Evolutionary conservation across 2,888 invertebrate genomes (phyloP), one percentile per base, ranked within the genome.

Genomic region (Odontocolon sp.): DNA sequence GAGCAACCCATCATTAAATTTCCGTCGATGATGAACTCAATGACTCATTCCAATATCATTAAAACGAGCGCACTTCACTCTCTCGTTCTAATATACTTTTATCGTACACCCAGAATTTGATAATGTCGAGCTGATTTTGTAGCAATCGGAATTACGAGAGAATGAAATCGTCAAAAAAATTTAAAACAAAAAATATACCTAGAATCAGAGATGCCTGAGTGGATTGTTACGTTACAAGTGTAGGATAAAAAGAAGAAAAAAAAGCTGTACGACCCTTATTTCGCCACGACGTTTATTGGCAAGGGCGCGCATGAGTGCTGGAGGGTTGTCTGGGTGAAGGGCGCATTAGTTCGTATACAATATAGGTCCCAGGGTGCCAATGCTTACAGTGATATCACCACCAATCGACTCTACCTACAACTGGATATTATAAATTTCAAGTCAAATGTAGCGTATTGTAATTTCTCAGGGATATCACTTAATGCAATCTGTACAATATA

Each of bases 361-460:
- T 87, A 89, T 88, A 83, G 88, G 87, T 88, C 89, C 88, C 89
- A 81, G 83, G 88, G 86, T 86, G 85, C 78, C 80, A 85, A 83
- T 77, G 72, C 28, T 45, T 45, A 56, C 56, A 45, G 33, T 86
- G 83, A 82, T 82, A 77, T 82, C 78, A 74, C 81, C 83, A 79
- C 81, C 83, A 79, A 82, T 84, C 81, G 80, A 73, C 71, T 54
- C 64, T 67, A 40, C 61, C 61, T 66, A 23, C 26, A 36, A 18
- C 14, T 69, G 82, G 83, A 85, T 86, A 89, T 89, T 90, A 89
- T 89, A 90, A 90, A 89, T 90, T 89, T 85, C 86, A 77, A 86
- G 85, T 87, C 88, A 89, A 90, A 89, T 88, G 89, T 89, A 89
- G 87, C 89, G 90, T 88, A 86, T 85, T 88, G 85, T 87, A 87